Conservation (phyloP, 2,888 invertebrate genomes). For the Pandemis corylana region DNA sequence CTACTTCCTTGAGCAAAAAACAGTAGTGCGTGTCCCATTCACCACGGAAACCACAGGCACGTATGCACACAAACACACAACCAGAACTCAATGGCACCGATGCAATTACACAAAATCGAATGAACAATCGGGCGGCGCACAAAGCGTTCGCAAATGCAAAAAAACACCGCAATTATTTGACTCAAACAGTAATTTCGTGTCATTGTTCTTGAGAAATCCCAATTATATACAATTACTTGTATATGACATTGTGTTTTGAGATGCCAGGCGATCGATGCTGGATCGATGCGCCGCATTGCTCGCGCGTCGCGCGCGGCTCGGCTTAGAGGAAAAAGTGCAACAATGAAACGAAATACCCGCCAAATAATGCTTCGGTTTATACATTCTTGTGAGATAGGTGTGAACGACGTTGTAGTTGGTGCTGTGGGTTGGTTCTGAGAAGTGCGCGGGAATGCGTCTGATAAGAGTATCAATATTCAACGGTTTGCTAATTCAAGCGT, state of each 20-base stretch:
- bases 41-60: constrained; percentile 8
- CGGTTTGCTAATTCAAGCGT: neutral
- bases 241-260: constrained; percentile 77
- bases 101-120: constrained; percentile 61
- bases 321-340: constrained; percentile 67
- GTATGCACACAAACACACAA: constrained; percentile 7
- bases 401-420: constrained; percentile 59
- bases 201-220: constrained; percentile 84
- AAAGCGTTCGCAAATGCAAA: constrained; percentile 72
- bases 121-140: constrained; percentile 67
- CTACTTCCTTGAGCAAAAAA: neutral
- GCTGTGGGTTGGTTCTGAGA: constrained; percentile 13
- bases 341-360: constrained; percentile 70
- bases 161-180: constrained; percentile 78
- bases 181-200: constrained; percentile 80
- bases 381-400: constrained; percentile 60
- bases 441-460: constrained; percentile 30
- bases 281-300: constrained; percentile 72
- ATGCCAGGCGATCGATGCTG: constrained; percentile 77
- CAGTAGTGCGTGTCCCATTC: constrained; percentile 9
- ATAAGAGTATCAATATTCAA: constrained; percentile 36
- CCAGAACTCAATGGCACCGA: constrained; percentile 43
- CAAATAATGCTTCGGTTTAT: constrained; percentile 49
- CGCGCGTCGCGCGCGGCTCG: constrained; percentile 61
- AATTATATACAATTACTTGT: constrained; percentile 84